Conservation (phyloP, 2,113 vertebrate species). For the Indri indri region DNA sequence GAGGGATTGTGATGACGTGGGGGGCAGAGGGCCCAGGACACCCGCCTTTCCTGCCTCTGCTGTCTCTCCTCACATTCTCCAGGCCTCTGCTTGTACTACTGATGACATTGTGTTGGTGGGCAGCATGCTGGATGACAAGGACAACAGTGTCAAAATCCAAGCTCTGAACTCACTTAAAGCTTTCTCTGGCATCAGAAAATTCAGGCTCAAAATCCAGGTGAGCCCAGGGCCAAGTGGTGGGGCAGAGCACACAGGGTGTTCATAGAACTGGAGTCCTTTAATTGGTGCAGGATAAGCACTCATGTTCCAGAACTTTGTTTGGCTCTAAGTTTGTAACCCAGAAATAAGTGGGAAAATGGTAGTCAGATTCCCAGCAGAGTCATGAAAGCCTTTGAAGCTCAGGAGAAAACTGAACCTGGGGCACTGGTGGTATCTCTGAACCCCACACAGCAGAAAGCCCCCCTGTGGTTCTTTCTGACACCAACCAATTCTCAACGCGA, state of each 20-base stretch:
- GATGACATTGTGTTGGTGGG: slow-evolving; percentile 51
- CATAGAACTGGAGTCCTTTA: not conserved
- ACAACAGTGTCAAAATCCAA: slow-evolving; percentile 63
- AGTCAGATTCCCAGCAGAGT: not conserved
- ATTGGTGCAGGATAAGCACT: not conserved
- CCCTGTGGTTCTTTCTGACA: not conserved
- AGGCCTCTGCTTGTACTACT: not conserved
- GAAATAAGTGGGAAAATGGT: not conserved
- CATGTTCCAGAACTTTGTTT: not conserved
- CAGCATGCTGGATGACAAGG: slow-evolving; percentile 63
- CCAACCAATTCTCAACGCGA: not conserved
- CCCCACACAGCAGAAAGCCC: not conserved
- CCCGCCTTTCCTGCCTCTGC: not conserved
- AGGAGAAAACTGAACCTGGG: not conserved
- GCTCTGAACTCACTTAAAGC: slow-evolving; percentile 73
- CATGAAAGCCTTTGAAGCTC: not conserved
- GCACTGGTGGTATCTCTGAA: not conserved
- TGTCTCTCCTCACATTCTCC: not conserved
- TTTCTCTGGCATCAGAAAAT: slow-evolving; percentile 52
- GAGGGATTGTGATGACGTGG: not conserved
- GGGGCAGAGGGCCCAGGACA: not conserved
- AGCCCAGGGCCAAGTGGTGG: not conserved
- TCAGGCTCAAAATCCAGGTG: slow-evolving; percentile 71
- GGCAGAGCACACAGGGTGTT: rapidly evolving
- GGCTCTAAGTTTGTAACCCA: not conserved